Base-by-base conservation (phyloP, 2,797 vertebrate species). In the Syndactyla subalaris region DNA sequence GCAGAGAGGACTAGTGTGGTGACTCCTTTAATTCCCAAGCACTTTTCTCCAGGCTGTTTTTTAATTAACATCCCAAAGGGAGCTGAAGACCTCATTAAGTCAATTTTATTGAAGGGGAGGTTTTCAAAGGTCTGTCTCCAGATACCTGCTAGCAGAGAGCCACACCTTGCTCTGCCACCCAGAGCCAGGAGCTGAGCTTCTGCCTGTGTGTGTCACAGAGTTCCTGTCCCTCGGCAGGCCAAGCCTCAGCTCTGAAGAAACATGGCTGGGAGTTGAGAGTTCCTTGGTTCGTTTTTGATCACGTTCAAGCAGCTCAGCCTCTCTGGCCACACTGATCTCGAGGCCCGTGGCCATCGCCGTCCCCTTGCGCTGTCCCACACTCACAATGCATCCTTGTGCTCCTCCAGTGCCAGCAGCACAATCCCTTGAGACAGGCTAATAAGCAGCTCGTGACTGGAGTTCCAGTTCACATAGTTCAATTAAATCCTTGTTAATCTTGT, bases 401-500 rank as follows among this genome's bases (percentile, higher is more conserved):
- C 54, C 76, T 86, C 86, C 77, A 59, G 55, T 12, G 45, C 88
- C 57, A 90, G 95, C 88, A 75, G 85, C 87, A 77, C 94, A 91
- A 10, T 86, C 95, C 96, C 94, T 62, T 51, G 91, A 93, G 89
- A 89, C 24, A 0, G 62, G 14, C 77, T 96, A 89, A 91, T 91
- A 95, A 87, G 92, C 57, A 95, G 92, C 97, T 97, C 86, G 70
- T 97, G 97, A 97, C 89, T 91, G 76, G 78, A 97, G 95, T 93
- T 96, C 92, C 96, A 94, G 96, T 94, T 94, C 94, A 90, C 96
- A 91, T 36, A 91, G 95, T 97, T 96, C 95, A 93, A 90, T 97
- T 95, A 97, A 97, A 97, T 96, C 95, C 91, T 84, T 91, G 93
- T 90, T 97, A 97, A 97, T 97, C 96, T 96, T 68, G 88, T 92